phyloP scores from a whole-genome alignment of 2,888 invertebrate genomes.

The Thecophora atra region DNA sequence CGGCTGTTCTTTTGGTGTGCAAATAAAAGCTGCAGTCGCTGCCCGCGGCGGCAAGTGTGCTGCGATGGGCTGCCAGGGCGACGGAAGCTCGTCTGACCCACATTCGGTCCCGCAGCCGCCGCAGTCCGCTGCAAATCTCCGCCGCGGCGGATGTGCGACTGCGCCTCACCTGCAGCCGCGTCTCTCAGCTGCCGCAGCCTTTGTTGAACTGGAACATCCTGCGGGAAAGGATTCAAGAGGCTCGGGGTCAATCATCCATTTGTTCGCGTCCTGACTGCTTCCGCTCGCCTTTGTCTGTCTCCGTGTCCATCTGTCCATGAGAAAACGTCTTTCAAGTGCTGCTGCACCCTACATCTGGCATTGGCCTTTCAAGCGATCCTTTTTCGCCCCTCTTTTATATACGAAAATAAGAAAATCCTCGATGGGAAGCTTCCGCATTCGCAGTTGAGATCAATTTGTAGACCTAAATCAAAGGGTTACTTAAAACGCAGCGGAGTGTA shows the following conservation, averaged over 20 bases:
- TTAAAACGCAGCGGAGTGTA: no score
- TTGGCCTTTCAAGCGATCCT: no score
- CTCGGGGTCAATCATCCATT: conserved; percentile 30
- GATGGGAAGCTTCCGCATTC: no score
- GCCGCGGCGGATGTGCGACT: not conserved
- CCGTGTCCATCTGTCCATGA: conserved; percentile 23
- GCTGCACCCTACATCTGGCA: no score
- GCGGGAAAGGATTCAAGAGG: conserved; percentile 9
- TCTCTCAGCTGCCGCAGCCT: not conserved
- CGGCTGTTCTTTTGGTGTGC: conserved; percentile 18
- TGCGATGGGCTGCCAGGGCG: no score
- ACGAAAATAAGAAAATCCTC: no score
- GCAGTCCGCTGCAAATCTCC: not conserved
- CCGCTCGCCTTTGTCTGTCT: conserved; percentile 24
- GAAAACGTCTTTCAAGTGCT: conserved; percentile 19
- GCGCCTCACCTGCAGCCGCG: conserved; percentile 1
- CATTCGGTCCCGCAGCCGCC: not conserved
- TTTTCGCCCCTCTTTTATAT: no score
- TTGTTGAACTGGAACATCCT: conserved; percentile 30
- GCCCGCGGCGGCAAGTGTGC: not conserved
- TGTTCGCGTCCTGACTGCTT: conserved; percentile 23
- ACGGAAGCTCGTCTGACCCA: not conserved
- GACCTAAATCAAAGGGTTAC: no score
- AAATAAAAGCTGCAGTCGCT: conserved; percentile 17
- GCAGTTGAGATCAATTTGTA: no score